Conservation (phyloP, 2,888 invertebrate genomes). For the Campaea margaritaria region DNA sequence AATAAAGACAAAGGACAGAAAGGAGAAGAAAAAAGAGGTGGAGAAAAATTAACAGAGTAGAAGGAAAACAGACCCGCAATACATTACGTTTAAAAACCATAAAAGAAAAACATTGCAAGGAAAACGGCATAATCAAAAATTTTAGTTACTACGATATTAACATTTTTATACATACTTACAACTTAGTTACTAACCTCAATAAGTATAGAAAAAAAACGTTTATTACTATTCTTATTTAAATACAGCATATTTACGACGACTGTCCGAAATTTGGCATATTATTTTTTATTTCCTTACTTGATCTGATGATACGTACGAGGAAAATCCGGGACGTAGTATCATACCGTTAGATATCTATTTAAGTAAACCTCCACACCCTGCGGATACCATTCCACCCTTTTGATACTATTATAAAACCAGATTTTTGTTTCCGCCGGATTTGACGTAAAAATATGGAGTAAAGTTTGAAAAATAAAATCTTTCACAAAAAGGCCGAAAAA, state of each 20-base stretch:
- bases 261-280: neutral
- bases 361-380: neutral
- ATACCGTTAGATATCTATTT: constrained; percentile 13
- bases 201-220: no score
- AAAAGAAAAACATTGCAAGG: no score
- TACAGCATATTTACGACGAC: neutral
- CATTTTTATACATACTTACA: no score
- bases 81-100: no score
- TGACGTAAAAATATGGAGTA: neutral
- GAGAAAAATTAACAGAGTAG: no score
- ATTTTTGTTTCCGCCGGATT: constrained; percentile 2
- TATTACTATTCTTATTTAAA: neutral
- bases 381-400: constrained; percentile 10
- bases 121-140: no score
- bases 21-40: no score
- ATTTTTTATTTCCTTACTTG: constrained; percentile 3
- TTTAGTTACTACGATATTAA: no score
- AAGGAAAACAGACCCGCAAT: no score
- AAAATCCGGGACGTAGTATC: constrained; percentile 11
- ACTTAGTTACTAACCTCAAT: no score
- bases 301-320: constrained; percentile 12
- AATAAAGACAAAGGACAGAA: no score
- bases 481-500: neutral
- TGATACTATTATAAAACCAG: constrained; percentile 11
- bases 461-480: neutral